phyloP scores from a whole-genome alignment of 2,113 vertebrate genomes.

The Dolichallabes microphthalmus region DNA sequence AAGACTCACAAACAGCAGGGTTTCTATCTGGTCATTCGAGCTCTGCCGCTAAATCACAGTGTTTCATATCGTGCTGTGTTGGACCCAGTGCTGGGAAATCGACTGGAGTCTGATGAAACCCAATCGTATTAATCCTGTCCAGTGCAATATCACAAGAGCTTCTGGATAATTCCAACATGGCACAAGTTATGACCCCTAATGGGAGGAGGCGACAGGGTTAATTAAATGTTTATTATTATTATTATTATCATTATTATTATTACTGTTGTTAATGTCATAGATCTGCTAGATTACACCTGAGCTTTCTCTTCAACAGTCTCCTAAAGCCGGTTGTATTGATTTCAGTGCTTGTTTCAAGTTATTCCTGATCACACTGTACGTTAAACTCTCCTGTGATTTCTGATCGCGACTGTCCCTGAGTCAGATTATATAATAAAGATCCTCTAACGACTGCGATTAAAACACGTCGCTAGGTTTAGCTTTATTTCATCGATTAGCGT shows the following conservation, averaged over 20 bases:
- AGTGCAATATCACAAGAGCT: not conserved
- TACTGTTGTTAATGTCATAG: not conserved
- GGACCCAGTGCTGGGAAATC: conserved; percentile 20
- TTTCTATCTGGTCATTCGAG: not conserved
- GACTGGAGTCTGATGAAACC: not conserved
- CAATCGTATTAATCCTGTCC: not conserved
- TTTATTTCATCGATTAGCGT: not conserved
- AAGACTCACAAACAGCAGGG: not conserved
- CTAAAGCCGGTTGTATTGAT: not conserved
- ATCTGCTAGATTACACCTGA: not conserved
- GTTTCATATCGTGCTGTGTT: not conserved
- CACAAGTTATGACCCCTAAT: not conserved
- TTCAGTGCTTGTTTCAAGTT: not conserved
- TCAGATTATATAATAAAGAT: not conserved
- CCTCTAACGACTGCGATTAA: not conserved
- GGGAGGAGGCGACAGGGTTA: no score
- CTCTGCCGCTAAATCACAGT: not conserved
- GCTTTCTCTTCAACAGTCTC: not conserved
- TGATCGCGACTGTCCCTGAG: not conserved
- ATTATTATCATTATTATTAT: not conserved
- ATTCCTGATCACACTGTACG: not conserved
- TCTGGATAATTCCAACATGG: not conserved
- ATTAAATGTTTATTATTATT: no score
- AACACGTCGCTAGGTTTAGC: not conserved
- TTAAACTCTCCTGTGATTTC: not conserved